Percentiles rank a stretch among this genome's conserved stretches.
Evolutionary conservation across 2,888 invertebrate species (phyloP).

Genomic region (Phengaris alcon): DNA sequence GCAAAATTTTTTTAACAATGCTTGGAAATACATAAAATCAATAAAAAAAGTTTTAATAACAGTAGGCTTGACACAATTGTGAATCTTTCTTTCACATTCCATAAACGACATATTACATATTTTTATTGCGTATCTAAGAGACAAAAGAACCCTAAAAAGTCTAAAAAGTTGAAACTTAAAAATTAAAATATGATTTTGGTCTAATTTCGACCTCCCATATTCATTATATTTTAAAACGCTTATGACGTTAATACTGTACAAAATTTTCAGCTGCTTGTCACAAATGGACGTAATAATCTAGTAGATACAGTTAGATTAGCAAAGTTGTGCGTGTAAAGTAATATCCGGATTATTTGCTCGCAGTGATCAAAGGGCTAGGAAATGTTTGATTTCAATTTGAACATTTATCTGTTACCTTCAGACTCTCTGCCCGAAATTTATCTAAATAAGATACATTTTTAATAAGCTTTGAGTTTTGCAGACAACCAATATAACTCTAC

Average conservation of each 20-base stretch:
- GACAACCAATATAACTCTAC: neutral
- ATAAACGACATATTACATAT: no score
- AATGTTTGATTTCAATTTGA: slow-evolving; percentile 27
- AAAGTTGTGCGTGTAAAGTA: slow-evolving; percentile 13
- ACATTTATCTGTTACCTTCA: slow-evolving; percentile 6
- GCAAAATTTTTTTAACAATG: no score
- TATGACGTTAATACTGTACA: neutral
- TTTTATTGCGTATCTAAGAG: no score
- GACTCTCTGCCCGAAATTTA: neutral
- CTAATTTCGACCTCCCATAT: no score
- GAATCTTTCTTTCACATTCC: no score
- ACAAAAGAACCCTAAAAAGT: no score
- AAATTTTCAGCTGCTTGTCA: neutral
- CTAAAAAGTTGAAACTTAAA: no score
- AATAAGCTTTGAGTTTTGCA: slow-evolving; percentile 9
- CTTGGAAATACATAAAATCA: no score
- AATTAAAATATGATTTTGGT: no score
- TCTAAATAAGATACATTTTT: slow-evolving; percentile 14
- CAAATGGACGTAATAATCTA: neutral
- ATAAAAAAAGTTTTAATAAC: no score
- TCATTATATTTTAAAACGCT: neutral
- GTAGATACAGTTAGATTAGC: slow-evolving; percentile 9
- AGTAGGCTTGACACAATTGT: no score
- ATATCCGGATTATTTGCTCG: slow-evolving; percentile 24
- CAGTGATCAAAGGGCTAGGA: slow-evolving; percentile 16